phyloP scores from a whole-genome alignment of 1,140 invertebrate genomes.

The Leptinotarsa undecemlineata region DNA sequence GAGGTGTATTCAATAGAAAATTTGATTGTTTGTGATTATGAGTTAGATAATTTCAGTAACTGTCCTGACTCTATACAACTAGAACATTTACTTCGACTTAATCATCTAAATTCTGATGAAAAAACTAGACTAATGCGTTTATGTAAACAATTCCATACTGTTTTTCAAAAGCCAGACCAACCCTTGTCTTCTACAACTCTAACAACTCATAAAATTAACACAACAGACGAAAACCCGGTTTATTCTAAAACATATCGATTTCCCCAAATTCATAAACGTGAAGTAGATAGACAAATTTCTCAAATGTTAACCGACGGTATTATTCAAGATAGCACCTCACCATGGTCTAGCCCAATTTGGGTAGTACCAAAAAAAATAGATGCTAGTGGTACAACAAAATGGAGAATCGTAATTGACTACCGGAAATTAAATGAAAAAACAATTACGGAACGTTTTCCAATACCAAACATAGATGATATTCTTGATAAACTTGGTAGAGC shows the following conservation, averaged over 20 bases:
- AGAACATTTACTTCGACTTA: too few species aligned
- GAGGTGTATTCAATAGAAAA: neutral
- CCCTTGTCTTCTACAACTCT: too few species aligned
- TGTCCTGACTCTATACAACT: too few species aligned
- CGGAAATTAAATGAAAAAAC: constrained; percentile 52
- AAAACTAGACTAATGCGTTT: too few species aligned
- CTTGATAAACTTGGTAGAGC: constrained; percentile 25
- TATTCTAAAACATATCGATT: constrained; percentile 23
- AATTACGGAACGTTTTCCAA: constrained; percentile 54
- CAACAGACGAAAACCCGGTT: too few species aligned
- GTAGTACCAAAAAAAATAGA: constrained; percentile 46
- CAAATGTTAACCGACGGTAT: constrained; percentile 32
- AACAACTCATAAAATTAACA: too few species aligned
- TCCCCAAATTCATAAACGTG: constrained; percentile 30
- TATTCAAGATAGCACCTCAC: constrained; percentile 26
- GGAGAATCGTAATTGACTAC: constrained; percentile 53
- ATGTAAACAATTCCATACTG: too few species aligned
- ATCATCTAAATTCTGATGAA: too few species aligned
- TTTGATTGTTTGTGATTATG: neutral
- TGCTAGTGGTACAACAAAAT: constrained; percentile 45
- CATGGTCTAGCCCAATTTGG: constrained; percentile 30
- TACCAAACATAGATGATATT: constrained; percentile 60
- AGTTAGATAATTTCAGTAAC: too few species aligned
- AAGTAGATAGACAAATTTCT: constrained; percentile 36
- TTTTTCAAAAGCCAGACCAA: too few species aligned